Base-by-base conservation (phyloP, 2,113 vertebrate genomes). In the Pseudopipra pipra region DNA sequence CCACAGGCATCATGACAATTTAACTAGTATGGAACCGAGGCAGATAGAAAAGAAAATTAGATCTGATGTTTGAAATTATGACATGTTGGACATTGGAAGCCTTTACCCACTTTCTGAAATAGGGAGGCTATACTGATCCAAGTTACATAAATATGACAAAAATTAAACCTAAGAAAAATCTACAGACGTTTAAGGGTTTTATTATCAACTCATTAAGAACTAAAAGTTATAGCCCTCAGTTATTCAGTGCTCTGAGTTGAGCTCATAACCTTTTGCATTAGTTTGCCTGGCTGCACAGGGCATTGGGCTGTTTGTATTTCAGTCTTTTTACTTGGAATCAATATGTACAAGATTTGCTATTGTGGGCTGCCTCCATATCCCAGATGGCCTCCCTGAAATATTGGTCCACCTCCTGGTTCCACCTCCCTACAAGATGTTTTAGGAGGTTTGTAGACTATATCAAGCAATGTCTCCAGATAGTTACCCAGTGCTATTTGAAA, bases 391-490 rank as follows among this genome's bases (percentile, higher is more conserved):
- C 61, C 85, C 63, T 33, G 54, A 93, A 96, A 90, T 85, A 91
- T 5, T 39, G 62, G 71, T 91, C 74, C 67, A 76, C 85, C 39
- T 87, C 66, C 79, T 75, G 75, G 72, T 95, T 85, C 90, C 78
- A 82, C 82, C 82, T 93, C 95, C 85, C 74, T 87, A 76, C 87
- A 91, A 93, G 62, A 96, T 88, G 85, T 62, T 87, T 85, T 46
- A 43, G 72, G 18, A 86, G 22, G 9, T 31, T 58, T 66, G 37
- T 44, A 68, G 88, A 14, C 67, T 90, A 41, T 68, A 89, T 76
- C 67, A 72, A 58, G 90, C 52, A 22, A 37, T 2, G 17, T 68
- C 85, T 89, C 82, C 52, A 49, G 56, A 85, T 17, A 89, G 90
- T 56, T 72, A 65, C 67, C 24, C 62, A 21, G 46, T 24, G 71